Evolutionary conservation across 1,140 invertebrate species (phyloP).

Genomic region (Drosophila quadrilineata): DNA sequence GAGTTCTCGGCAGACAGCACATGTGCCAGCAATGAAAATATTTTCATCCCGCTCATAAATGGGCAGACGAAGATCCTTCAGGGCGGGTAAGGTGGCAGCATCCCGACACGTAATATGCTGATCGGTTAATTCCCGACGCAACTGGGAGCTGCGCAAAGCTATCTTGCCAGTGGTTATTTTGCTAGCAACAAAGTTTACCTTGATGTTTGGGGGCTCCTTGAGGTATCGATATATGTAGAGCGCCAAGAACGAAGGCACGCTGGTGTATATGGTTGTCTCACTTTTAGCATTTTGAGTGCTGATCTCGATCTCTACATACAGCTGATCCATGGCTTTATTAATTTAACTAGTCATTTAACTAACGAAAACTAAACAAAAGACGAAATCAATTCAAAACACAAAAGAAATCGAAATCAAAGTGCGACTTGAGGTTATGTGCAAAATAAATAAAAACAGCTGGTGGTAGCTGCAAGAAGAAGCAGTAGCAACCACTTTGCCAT

Average conservation of each 20-base stretch:
- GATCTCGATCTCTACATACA: constrained; percentile 75
- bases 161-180: constrained; percentile 57
- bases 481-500: constrained; percentile 19
- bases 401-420: constrained; percentile 38
- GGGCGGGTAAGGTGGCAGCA: constrained; percentile 48
- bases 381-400: constrained; percentile 43
- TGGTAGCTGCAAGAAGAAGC: not conserved
- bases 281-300: constrained; percentile 51
- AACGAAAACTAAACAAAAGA: constrained; percentile 28
- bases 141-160: constrained; percentile 54
- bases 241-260: constrained; percentile 64
- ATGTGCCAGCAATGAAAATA: constrained; percentile 85
- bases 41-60: constrained; percentile 82
- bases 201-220: constrained; percentile 54
- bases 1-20: constrained; percentile 86
- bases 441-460: constrained; percentile 45
- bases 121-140: constrained; percentile 58
- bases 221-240: constrained; percentile 65
- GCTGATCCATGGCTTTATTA: constrained; percentile 66
- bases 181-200: constrained; percentile 65
- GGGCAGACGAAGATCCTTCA: constrained; percentile 61
- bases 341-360: constrained; percentile 58
- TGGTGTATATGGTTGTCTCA: constrained; percentile 71
- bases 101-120: constrained; percentile 65
- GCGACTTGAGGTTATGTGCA: constrained; percentile 35